Conservation (phyloP, 2,113 vertebrate genomes). For the Petroica traversi region DNA sequence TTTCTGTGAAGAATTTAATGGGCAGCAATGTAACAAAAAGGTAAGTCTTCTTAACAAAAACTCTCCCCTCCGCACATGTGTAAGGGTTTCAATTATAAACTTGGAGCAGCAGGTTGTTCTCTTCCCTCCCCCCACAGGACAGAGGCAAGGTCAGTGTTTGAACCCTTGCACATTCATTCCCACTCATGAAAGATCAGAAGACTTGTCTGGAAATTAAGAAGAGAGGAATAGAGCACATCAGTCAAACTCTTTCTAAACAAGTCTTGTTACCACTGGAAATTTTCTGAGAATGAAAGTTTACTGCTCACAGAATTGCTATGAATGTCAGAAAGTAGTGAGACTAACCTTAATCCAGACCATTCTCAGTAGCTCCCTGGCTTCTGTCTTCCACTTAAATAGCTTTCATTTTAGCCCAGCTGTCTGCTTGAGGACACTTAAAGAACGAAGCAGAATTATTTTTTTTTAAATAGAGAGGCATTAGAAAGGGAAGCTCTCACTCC, state of each 20-base stretch:
- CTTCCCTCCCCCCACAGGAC: not conserved
- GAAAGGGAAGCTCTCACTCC: not conserved
- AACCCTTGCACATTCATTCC: not conserved
- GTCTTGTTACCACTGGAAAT: not conserved
- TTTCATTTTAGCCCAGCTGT: not conserved
- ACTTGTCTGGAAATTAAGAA: not conserved
- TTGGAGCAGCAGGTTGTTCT: not conserved
- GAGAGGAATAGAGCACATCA: not conserved
- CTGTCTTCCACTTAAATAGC: not conserved
- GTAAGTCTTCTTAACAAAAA: not conserved
- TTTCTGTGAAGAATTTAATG: not conserved
- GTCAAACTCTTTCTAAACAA: not conserved
- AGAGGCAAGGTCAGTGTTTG: not conserved
- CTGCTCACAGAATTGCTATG: not conserved
- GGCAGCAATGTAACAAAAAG: not conserved
- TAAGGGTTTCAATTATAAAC: not conserved
- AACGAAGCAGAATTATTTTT: not conserved
- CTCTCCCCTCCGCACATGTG: not conserved
- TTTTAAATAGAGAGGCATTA: not conserved
- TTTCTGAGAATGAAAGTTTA: not conserved
- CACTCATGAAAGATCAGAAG: not conserved
- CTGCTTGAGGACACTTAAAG: not conserved
- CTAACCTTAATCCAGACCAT: conserved; percentile 1
- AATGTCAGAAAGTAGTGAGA: not conserved
- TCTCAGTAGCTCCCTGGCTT: not conserved